phyloP scores from a whole-genome alignment of 2,113 vertebrate species.

The Irena cyanogastra region DNA sequence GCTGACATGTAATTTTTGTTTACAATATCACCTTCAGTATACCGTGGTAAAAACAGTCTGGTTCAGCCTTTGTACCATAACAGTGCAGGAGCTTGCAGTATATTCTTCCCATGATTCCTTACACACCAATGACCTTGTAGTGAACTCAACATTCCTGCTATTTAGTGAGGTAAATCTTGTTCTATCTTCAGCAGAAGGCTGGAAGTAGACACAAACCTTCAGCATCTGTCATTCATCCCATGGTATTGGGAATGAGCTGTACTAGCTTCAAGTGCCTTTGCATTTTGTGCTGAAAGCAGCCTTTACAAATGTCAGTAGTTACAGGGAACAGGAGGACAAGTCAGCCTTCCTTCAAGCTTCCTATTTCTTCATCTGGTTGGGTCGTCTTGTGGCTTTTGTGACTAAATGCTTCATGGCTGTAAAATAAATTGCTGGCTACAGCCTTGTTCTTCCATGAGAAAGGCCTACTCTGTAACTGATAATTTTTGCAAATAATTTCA shows the following conservation, averaged over 20 bases:
- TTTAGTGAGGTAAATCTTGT: background rate
- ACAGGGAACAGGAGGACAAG: background rate
- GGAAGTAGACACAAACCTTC: background rate
- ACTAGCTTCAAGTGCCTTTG: background rate
- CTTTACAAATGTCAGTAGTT: background rate
- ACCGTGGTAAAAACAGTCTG: background rate
- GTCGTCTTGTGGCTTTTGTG: background rate
- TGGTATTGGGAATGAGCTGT: background rate
- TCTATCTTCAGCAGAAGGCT: background rate
- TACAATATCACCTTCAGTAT: background rate
- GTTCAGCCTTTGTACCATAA: background rate
- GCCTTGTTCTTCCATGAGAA: background rate
- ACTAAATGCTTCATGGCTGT: background rate
- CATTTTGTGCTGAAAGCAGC: background rate
- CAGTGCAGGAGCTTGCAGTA: background rate
- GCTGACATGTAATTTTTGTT: background rate
- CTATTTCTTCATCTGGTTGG: background rate
- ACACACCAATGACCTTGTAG: background rate
- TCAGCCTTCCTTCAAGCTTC: background rate
- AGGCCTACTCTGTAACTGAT: background rate
- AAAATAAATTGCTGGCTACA: background rate
- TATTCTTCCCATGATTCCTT: background rate
- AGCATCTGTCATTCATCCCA: background rate
- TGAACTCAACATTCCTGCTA: background rate
- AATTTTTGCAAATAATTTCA: background rate